Evolutionary conservation across 2,797 vertebrate species (phyloP), one percentile per base, ranked within the genome.

Genomic region (Crocodylus rhombifer): DNA sequence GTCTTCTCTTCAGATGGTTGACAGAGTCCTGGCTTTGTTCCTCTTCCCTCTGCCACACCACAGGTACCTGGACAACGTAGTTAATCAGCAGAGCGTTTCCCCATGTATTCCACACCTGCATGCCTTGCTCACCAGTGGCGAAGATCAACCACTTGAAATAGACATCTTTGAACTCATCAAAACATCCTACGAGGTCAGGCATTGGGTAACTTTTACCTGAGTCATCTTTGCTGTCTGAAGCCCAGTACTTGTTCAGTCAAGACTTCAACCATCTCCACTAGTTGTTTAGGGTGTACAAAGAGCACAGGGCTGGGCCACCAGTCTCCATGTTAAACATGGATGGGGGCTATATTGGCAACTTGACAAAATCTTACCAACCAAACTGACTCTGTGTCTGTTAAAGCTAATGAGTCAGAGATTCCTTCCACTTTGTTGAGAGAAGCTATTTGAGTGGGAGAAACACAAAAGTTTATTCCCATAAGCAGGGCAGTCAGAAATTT

Each of bases 21-120:
- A 65, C 73, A 78, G 62, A 85, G n/a, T 88, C 73, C 86, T 96
- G 18, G 5, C 10, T 92, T 64, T 84, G n/a, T 81, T 83, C 63
- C 80, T 28, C 2, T n/a, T 77, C 90, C 86, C 69, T 83, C 95
- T 89, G 9, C 42, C 42, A 11, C 42, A 51, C 10, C 65, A 42
- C 91, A 99, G 99, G 94, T 99, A 99, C 80, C 97, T 99, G 97
- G 99, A 99, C 94, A 99, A 99, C 0, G 99, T 99, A 71, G 98
- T 99, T 83, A 99, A 99, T 96, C 99, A 97, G 65, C 99, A 99
- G 96, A 99, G 98, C 0, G 97, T 99, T 51, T 98, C 98, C 60
- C 98, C 98, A 0, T 99, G 98, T 87, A 99, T 99, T 85, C 99
- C 99, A 64, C 99, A 99, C 94, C 98, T 99, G 28, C 99, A 99